Evolutionary conservation across 2,113 vertebrate genomes (phyloP).

Genomic region (Pyxicephalus adspersus): DNA sequence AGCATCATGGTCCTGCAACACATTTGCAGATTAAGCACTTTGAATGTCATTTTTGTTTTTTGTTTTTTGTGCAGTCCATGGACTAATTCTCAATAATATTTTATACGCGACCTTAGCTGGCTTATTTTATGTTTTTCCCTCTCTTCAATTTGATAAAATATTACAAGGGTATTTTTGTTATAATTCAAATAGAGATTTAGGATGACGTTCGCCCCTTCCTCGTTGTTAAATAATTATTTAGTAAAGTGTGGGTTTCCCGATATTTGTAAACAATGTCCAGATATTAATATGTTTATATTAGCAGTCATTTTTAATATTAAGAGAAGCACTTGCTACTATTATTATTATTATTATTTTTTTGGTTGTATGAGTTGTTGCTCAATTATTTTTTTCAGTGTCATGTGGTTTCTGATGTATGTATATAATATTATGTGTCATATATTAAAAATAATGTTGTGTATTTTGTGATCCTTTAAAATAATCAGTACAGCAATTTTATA

Average conservation of each 20-base stretch:
- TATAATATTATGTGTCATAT: slow-evolving; percentile 84
- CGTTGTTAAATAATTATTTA: slow-evolving; percentile 98
- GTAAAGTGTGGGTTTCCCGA: slow-evolving; percentile 88
- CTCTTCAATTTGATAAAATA: slow-evolving; percentile 84
- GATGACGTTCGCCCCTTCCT: slow-evolving; percentile 75
- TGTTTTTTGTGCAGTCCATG: slow-evolving; percentile 60
- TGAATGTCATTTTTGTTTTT: slow-evolving; percentile 68
- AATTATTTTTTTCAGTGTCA: slow-evolving; percentile 77
- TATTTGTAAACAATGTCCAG: slow-evolving; percentile 93
- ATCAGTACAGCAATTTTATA: slow-evolving; percentile 82
- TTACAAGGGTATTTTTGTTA: slow-evolving; percentile 99
- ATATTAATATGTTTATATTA: slow-evolving; percentile 95
- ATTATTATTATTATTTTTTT: slow-evolving; percentile 71
- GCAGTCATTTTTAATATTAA: slow-evolving; percentile 87
- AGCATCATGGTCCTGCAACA: slow-evolving; percentile 68
- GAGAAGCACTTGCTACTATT: slow-evolving; percentile 80
- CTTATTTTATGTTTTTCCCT: slow-evolving; percentile 58
- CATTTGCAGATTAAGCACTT: slow-evolving; percentile 82
- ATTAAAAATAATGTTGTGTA: slow-evolving; percentile 86
- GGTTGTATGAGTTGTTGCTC: slow-evolving; percentile 82
- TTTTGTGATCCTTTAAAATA: slow-evolving; percentile 80
- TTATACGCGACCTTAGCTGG: slow-evolving; percentile 68
- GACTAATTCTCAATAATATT: slow-evolving; percentile 73
- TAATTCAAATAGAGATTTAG: slow-evolving; percentile 98
- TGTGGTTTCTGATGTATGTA: slow-evolving; percentile 83